phyloP scores from a whole-genome alignment of 2,888 invertebrate genomes.

The Colostygia pectinataria region DNA sequence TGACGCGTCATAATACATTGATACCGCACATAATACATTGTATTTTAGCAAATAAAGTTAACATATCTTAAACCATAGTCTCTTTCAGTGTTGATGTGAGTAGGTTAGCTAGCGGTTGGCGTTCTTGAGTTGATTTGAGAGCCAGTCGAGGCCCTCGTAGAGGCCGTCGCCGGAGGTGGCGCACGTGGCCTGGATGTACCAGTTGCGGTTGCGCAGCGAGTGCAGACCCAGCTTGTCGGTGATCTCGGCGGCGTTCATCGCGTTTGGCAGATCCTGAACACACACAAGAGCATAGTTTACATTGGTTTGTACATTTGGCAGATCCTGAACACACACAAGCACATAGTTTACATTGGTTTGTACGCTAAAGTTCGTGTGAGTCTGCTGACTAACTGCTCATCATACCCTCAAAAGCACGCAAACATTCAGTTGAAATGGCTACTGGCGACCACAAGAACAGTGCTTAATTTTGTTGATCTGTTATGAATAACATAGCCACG shows the following conservation, averaged over 20 bases:
- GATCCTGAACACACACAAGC: no score
- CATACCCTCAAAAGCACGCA: no score
- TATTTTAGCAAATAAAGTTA: slow-evolving; percentile 83
- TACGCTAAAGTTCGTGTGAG: no score
- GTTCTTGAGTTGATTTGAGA: slow-evolving; percentile 99
- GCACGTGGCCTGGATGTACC: slow-evolving; percentile 99
- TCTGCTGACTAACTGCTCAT: no score
- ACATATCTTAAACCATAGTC: slow-evolving; percentile 83
- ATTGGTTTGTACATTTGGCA: no score
- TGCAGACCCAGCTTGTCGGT: slow-evolving; percentile 99
- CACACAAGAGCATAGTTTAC: slow-evolving; percentile 4
- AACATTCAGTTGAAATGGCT: no score
- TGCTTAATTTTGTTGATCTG: no score
- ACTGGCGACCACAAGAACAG: no score
- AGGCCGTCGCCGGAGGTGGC: slow-evolving; percentile 99
- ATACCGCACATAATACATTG: slow-evolving; percentile 81
- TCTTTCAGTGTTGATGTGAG: slow-evolving; percentile 77
- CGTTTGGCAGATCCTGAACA: slow-evolving; percentile 97
- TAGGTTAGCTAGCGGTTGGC: slow-evolving; percentile 92
- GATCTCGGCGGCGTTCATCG: slow-evolving; percentile 99
- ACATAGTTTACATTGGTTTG: not conserved
- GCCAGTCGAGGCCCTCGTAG: slow-evolving; percentile 99
- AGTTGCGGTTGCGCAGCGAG: slow-evolving; percentile 98
- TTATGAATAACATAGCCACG: no score
- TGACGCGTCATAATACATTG: slow-evolving; percentile 75